Conservation (phyloP, 2,797 vertebrate species). For the Hydrophis major region DNA sequence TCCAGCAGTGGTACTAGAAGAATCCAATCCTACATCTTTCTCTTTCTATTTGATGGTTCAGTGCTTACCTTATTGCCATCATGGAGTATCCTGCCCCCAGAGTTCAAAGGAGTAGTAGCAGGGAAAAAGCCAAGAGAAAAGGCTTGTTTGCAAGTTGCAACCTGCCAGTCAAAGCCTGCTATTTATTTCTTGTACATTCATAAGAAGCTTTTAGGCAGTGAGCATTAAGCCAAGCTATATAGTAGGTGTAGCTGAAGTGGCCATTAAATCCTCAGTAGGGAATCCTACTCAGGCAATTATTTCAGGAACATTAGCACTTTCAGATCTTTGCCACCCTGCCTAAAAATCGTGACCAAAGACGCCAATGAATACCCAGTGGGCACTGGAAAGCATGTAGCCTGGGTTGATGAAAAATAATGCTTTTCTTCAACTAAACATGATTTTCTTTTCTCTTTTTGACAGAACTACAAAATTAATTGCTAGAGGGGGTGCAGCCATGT, state of each 20-base stretch:
- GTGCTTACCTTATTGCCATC: neutral
- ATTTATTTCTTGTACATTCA: slow-evolving; percentile 21
- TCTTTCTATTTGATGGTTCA: neutral
- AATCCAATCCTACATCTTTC: neutral
- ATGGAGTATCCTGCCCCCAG: neutral
- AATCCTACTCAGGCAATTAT: slow-evolving; percentile 32
- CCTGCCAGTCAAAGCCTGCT: slow-evolving; percentile 25
- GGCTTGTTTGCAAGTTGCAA: slow-evolving; percentile 12
- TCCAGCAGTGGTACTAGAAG: neutral
- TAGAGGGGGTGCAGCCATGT: slow-evolving; percentile 4
- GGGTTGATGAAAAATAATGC: slow-evolving; percentile 18
- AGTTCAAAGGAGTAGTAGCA: slow-evolving; percentile 4
- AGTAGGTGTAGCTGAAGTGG: slow-evolving; percentile 33
- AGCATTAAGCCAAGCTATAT: slow-evolving; percentile 25
- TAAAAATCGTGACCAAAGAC: slow-evolving; percentile 34
- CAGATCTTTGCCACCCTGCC: slow-evolving; percentile 15
- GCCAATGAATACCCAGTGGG: neutral
- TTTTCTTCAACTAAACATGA: slow-evolving; percentile 39
- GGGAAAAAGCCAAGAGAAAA: neutral
- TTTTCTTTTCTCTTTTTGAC: slow-evolving; percentile 8
- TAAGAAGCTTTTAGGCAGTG: slow-evolving; percentile 30
- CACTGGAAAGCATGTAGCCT: slow-evolving; percentile 22
- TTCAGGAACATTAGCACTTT: slow-evolving; percentile 27
- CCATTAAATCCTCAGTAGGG: slow-evolving; percentile 34
- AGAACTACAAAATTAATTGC: neutral